Conservation (phyloP, 1,140 invertebrate species). For the Aradophagus sp. region DNA sequence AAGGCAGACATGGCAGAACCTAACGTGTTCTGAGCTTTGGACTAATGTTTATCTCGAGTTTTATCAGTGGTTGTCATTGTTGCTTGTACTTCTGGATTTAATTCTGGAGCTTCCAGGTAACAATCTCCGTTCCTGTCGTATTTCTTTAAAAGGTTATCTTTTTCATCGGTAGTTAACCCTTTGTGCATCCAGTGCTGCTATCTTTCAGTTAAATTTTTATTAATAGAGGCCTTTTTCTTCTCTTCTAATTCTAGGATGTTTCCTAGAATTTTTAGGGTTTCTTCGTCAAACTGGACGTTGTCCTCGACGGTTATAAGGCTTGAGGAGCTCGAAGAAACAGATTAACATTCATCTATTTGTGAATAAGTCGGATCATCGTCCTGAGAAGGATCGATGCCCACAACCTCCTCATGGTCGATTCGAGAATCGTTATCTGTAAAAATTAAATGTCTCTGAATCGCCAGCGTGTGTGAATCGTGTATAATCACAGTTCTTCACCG, state of each 20-base stretch:
- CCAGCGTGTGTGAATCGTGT: no score
- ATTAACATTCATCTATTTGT: no score
- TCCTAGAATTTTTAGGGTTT: no score
- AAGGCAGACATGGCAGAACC: slow-evolving; percentile 40
- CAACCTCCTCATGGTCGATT: no score
- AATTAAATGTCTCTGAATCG: no score
- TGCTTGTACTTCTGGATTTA: slow-evolving; percentile 35
- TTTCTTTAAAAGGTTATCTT: slow-evolving; percentile 31
- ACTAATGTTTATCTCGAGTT: slow-evolving; percentile 43
- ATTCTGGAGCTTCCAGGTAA: slow-evolving; percentile 34
- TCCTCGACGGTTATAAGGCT: no score
- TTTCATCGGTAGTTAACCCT: slow-evolving; percentile 25
- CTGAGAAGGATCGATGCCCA: no score
- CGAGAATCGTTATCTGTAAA: no score
- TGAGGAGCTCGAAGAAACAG: no score
- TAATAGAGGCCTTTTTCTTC: neutral
- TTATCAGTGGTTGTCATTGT: slow-evolving; percentile 23
- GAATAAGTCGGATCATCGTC: no score
- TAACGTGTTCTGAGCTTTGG: slow-evolving; percentile 30
- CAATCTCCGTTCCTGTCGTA: slow-evolving; percentile 28
- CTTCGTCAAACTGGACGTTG: no score
- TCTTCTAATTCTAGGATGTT: slow-evolving; percentile 13
- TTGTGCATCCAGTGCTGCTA: slow-evolving; percentile 41
- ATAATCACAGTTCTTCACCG: no score
- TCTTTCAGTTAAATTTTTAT: slow-evolving; percentile 18